Evolutionary conservation across 2,797 vertebrate genomes (phyloP).

Genomic region (Tamandua tetradactyla): DNA sequence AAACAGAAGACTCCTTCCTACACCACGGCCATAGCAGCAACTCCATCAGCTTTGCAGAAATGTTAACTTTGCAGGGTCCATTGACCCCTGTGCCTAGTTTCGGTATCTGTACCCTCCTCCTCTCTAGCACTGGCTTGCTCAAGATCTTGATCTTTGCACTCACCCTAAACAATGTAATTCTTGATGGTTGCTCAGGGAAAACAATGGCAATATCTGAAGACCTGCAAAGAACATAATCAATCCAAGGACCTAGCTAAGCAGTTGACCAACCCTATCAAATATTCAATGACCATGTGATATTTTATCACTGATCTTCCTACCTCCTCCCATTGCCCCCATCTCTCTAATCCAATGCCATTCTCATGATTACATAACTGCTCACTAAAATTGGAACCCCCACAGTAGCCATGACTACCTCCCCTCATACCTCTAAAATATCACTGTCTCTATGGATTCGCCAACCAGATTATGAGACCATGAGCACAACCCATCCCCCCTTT

Average conservation of each 20-base stretch:
- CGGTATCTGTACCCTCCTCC: background rate
- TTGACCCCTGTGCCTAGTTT: background rate
- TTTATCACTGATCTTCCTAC: background rate
- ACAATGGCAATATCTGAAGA: background rate
- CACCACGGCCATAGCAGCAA: background rate
- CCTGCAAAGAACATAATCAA: background rate
- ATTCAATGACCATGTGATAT: background rate
- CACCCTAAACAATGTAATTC: background rate
- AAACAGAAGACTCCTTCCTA: background rate
- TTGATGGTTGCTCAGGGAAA: background rate
- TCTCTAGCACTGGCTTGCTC: background rate
- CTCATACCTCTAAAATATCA: fast-evolving
- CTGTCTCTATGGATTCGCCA: too few species aligned
- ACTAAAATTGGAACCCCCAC: background rate
- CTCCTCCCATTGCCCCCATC: fast-evolving
- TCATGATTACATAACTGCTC: fast-evolving
- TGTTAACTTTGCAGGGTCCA: fast-evolving
- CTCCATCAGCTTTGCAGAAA: background rate
- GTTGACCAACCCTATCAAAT: background rate
- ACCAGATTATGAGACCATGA: background rate
- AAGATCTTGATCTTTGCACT: background rate
- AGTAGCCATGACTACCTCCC: background rate
- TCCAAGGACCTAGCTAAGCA: background rate
- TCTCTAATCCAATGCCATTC: background rate
- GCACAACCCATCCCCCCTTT: background rate